Conservation (phyloP, 2,113 vertebrate species). For the Corythaixoides concolor region DNA sequence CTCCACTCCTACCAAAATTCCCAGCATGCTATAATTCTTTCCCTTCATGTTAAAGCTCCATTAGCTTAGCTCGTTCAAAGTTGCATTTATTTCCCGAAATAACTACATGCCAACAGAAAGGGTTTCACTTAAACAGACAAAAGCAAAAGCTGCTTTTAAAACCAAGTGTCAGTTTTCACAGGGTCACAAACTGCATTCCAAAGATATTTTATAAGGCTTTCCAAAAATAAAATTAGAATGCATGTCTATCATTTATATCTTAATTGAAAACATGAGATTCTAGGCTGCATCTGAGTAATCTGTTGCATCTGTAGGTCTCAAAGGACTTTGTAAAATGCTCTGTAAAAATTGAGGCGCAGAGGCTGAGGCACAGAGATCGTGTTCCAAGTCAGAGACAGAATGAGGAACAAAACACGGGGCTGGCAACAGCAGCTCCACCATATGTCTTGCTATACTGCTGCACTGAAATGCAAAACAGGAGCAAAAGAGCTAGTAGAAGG, state of each 20-base stretch:
- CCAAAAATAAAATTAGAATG: conserved; percentile 26
- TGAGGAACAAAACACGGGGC: background rate
- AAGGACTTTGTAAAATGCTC: background rate
- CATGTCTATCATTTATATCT: background rate
- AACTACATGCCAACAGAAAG: conserved; percentile 15
- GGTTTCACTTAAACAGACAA: conserved; percentile 29
- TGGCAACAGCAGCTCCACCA: background rate
- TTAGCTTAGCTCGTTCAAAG: background rate
- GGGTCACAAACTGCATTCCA: conserved; percentile 12
- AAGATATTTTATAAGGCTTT: conserved; percentile 43
- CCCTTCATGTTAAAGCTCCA: conserved; percentile 24
- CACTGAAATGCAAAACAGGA: background rate
- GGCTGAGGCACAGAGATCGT: background rate
- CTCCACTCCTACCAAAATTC: conserved; percentile 46
- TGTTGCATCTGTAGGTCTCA: conserved; percentile 25
- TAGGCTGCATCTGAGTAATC: background rate
- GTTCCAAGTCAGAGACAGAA: conserved; percentile 1
- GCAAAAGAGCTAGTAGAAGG: background rate
- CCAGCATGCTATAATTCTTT: conserved; percentile 35
- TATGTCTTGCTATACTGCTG: background rate
- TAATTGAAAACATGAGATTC: conserved; percentile 38
- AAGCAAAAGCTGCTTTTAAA: conserved; percentile 38
- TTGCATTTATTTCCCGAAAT: conserved; percentile 64
- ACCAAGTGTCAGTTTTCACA: conserved; percentile 28
- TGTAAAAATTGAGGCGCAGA: background rate